Base-by-base conservation (phyloP, 2,888 invertebrate species). In the Disparrhopalites patrizii region DNA sequence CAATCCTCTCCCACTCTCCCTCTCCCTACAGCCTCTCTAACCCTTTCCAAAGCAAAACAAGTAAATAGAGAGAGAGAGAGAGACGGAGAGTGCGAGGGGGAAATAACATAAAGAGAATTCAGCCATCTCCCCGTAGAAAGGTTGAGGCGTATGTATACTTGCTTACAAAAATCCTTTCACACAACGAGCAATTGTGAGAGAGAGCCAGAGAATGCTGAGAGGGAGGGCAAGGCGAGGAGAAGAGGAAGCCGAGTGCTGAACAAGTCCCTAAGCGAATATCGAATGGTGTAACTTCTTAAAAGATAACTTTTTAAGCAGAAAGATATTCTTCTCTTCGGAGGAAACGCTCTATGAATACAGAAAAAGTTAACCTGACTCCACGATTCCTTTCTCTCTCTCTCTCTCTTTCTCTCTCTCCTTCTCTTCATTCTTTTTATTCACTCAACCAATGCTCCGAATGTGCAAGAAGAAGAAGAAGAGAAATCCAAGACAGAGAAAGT, bases 181-280 rank as follows among this genome's bases (percentile, higher is more conserved):
- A n/a, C n/a, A n/a, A n/a, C n/a, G 25, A 20, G 25, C 3, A 33
- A 27, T 56, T 25, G n/a, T 30, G 40, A 25, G 47, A n/a, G 47
- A 55, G 47, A 58, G 28, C 43, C 58, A 58, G 43, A 58, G 58
- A 28, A 43, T 52, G 30, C 20, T 31, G 36, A 47, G 20, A 3
- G 20, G 57, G 10, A 58, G 28, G 27, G 33, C 33, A 23, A 23
- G 36, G 20, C n/a, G 28, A n/a, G 15, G 31, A 54, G n/a, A 23
- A 23, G 31, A 62, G 57, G 20, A 27, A 55, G 54, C 50, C 62
- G 56, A 68, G 68, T 25, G 67, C 54, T 8, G 47, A 65, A 60
- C 58, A 70, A 68, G 64, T 72, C 72, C 72, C 72, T 33, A 47
- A 67, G 72, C 72, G 72, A 67, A 65, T 72, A 72, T 72, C 70